Base-by-base conservation (phyloP, 2,113 vertebrate species). In the Arvicanthis niloticus region DNA sequence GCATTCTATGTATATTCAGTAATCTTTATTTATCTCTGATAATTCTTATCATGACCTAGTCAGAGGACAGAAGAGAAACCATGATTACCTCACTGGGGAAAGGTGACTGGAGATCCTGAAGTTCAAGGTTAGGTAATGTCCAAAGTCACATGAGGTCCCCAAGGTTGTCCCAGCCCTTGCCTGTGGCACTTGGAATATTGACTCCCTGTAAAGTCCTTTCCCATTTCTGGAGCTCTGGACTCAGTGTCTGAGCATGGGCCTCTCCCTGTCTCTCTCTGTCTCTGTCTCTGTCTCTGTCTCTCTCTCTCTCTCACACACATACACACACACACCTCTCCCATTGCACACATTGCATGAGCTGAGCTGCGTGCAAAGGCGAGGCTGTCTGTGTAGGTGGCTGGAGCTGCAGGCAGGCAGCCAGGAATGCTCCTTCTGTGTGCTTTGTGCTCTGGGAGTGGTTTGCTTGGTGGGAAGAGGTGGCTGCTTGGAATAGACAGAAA, bases 401-500 rank as follows among this genome's bases (percentile, higher is more conserved):
- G 62, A 1, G 58, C 87, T 56, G 19, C 78, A 40, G 90, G 58
- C 67, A 51, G 67, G 21, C 34, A 21, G 67, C 86, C 73, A 37
- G 58, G 56, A 34, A 77, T 2, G 75, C 56, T 40, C 76, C n/a
- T 45, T 91, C 87, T 91, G 0, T 67, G 88, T 58, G 26, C 80
- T 91, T 70, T 65, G 75, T 75, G 42, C 96, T 77, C 76, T 0
- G 42, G 73, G 53, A 91, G 76, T 58, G 45, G 8, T 62, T 53
- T 85, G 90, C 97, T 93, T 91, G 88, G 67, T 95, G 95, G 91
- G 89, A 87, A 93, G 73, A 82, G 37, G 91, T 90, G 65, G 90
- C 92, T 95, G 85, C 77, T 91, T 48, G 77, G 93, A 91, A 93
- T 21, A 80, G 91, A 94, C 16, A 68, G 22, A 42, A 60, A 94